These are phyloP conservation scores for Crepidodera aurea DNA, from an alignment of 2,888 invertebrate genomes.

Conservation along the genomic window DNA sequence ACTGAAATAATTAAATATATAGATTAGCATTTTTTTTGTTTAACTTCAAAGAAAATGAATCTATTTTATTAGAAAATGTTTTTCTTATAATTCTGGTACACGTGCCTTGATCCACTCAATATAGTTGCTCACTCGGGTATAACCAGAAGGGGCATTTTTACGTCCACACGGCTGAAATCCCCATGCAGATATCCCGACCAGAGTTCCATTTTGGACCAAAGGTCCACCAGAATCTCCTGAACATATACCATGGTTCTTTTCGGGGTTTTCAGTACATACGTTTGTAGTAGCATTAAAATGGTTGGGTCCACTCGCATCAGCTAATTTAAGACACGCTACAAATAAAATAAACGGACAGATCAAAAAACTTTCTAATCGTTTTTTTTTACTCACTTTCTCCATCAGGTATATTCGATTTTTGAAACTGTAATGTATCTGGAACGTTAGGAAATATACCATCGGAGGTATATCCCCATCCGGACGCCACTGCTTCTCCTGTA, in stretches of 20 bases:
- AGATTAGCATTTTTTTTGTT: too few species aligned
- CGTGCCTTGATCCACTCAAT: slow-evolving; percentile 16
- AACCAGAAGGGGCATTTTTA: slow-evolving; percentile 16
- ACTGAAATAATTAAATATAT: too few species aligned
- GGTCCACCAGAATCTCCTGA: slow-evolving; percentile 29
- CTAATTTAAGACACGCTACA: neutral
- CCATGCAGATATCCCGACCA: slow-evolving; percentile 25
- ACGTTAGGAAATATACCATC: slow-evolving; percentile 3
- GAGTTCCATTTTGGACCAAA: neutral
- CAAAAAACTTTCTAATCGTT: too few species aligned
- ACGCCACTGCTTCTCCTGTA: slow-evolving; percentile 54
- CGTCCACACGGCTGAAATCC: slow-evolving; percentile 18
- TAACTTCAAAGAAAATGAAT: too few species aligned
- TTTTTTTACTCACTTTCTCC: neutral
- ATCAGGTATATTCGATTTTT: neutral
- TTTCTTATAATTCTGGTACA: slow-evolving; percentile 6
- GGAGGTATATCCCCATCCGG: slow-evolving; percentile 57
- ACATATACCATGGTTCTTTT: slow-evolving; percentile 15
- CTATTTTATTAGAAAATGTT: too few species aligned
- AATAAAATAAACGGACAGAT: neutral
- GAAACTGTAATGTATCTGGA: slow-evolving; percentile 19
- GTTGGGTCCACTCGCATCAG: neutral
- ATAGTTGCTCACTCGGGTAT: slow-evolving; percentile 20
- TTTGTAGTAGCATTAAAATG: slow-evolving; percentile 10
- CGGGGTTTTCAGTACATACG: slow-evolving; percentile 10